Evolutionary conservation across 2,888 invertebrate species (phyloP).

Genomic region (Tetramorium bicarinatum): DNA sequence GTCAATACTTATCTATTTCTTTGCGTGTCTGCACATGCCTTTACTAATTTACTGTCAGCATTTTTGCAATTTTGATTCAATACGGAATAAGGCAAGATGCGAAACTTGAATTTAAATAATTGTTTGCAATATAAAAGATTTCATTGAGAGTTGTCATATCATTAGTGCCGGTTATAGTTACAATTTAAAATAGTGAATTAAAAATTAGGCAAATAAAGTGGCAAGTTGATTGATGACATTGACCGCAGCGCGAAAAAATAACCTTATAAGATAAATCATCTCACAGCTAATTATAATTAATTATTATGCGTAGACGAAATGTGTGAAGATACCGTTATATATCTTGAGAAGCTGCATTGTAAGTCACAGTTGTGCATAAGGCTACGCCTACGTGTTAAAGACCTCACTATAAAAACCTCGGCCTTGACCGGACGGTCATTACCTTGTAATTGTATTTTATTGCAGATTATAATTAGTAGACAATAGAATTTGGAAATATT

Average conservation of each 20-base stretch:
- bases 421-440: slow-evolving; percentile 3
- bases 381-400: background rate
- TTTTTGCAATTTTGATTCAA: background rate
- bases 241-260: background rate
- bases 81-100: background rate
- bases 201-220: background rate
- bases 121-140: background rate
- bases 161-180: background rate
- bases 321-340: background rate
- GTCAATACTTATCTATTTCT: slow-evolving; percentile 18
- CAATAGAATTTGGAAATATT: background rate
- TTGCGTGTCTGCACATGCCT: background rate
- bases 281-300: slow-evolving; percentile 11
- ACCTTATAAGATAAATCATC: background rate
- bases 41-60: background rate
- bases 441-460: background rate
- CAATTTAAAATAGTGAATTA: background rate
- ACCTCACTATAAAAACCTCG: background rate
- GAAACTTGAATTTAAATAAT: background rate
- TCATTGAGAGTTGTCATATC: background rate
- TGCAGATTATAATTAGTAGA: background rate
- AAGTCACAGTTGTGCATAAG: background rate
- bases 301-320: background rate
- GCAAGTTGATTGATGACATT: background rate
- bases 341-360: background rate